Conservation (phyloP, 2,888 invertebrate species). For the Dryocosmus kuriphilus region DNA sequence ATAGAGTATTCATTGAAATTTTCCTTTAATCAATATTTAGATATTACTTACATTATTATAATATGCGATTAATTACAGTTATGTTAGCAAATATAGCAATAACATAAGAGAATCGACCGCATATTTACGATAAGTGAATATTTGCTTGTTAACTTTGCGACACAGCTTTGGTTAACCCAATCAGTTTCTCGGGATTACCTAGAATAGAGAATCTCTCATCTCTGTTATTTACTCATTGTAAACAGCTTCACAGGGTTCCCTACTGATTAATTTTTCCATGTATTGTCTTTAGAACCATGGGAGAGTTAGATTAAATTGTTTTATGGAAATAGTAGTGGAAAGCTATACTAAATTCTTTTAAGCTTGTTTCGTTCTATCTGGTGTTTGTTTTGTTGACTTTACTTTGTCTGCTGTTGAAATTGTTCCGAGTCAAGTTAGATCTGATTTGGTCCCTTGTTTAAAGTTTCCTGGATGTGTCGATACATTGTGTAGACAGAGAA, state of each 20-base stretch:
- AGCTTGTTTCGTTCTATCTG: neutral
- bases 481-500: neutral
- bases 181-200: conserved; percentile 28
- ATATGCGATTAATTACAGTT: too few relatives aligned
- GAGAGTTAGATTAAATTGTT: neutral
- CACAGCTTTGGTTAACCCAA: conserved; percentile 23
- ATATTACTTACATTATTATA: too few relatives aligned
- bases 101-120: neutral
- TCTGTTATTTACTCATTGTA: conserved; percentile 5
- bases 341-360: neutral
- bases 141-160: conserved; percentile 10
- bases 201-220: conserved; percentile 10
- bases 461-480: neutral
- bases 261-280: neutral
- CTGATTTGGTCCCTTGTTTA: conserved; percentile 7
- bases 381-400: neutral
- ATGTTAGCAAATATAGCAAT: too few relatives aligned
- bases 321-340: neutral
- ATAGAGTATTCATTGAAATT: too few relatives aligned
- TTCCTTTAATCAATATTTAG: too few relatives aligned
- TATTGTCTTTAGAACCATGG: neutral
- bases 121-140: neutral
- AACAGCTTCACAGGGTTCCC: neutral
- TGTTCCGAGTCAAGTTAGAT: neutral
- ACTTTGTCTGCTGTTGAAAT: neutral